A percentile compares a stretch with the other conserved stretches of the same genome.
Evolutionary conservation across 1,140 invertebrate genomes (phyloP).

Genomic region (Ruditapes philippinarum): DNA sequence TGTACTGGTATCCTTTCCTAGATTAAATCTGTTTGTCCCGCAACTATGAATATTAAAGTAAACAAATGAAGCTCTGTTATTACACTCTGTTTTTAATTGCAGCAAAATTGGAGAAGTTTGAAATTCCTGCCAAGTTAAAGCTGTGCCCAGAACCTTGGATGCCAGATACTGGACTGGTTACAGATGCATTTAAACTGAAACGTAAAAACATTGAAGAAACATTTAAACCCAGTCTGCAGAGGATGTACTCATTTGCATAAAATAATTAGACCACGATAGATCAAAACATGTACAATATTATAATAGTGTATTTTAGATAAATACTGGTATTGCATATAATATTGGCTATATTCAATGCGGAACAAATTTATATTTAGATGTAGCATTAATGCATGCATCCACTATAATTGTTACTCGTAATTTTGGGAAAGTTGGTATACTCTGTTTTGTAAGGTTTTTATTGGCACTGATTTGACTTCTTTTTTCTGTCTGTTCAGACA

Average conservation of each 20-base stretch:
- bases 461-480: no score
- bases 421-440: background rate
- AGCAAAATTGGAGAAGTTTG: slow-evolving; percentile 91
- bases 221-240: slow-evolving; percentile 96
- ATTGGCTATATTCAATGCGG: background rate
- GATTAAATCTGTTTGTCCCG: no score
- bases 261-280: background rate
- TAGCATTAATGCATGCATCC: background rate
- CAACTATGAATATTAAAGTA: no score
- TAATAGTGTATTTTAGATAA: no score
- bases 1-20: no score
- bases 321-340: no score
- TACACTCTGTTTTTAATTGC: slow-evolving; percentile 62
- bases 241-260: slow-evolving; percentile 91
- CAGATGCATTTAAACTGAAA: slow-evolving; percentile 98
- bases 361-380: background rate
- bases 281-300: no score
- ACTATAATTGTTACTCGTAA: no score
- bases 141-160: slow-evolving; percentile 97
- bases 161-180: slow-evolving; percentile 97
- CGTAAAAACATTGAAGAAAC: slow-evolving; percentile 97
- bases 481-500: no score
- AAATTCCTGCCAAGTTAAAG: slow-evolving; percentile 96
- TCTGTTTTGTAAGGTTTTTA: background rate
- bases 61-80: no score